Conservation (phyloP, 1,140 invertebrate species). For the Cherax destructor region DNA sequence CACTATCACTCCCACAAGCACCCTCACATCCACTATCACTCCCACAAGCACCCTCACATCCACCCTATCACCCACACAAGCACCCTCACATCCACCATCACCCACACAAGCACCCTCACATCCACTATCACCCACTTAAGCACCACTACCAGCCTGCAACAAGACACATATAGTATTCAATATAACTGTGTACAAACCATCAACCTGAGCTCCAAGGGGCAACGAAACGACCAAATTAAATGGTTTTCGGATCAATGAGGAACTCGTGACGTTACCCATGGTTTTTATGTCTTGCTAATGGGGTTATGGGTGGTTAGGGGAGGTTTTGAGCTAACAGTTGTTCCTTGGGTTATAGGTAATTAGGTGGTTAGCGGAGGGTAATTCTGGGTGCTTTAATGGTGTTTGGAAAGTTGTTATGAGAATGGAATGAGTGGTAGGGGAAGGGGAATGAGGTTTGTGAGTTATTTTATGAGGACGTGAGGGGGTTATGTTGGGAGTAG, state of each 20-base stretch:
- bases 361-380: neutral
- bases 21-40: neutral
- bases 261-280: constrained; percentile 14
- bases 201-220: neutral
- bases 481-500: neutral
- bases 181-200: neutral
- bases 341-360: neutral
- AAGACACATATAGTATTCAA: neutral
- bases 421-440: neutral
- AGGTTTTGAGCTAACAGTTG: neutral
- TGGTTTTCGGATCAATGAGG: neutral
- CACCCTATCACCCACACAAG: neutral
- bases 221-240: neutral
- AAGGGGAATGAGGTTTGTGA: neutral
- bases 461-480: neutral
- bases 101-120: neutral
- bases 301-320: constrained; percentile 11
- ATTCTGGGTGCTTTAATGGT: neutral
- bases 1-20: neutral
- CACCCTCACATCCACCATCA: neutral
- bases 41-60: neutral
- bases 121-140: neutral
- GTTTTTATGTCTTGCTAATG: constrained; percentile 19
- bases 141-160: neutral
- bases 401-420: neutral